Percentiles rank a stretch among this genome's conserved stretches.
Evolutionary conservation across 2,113 vertebrate species (phyloP).

Genomic region (Pleuronectes platessa): DNA sequence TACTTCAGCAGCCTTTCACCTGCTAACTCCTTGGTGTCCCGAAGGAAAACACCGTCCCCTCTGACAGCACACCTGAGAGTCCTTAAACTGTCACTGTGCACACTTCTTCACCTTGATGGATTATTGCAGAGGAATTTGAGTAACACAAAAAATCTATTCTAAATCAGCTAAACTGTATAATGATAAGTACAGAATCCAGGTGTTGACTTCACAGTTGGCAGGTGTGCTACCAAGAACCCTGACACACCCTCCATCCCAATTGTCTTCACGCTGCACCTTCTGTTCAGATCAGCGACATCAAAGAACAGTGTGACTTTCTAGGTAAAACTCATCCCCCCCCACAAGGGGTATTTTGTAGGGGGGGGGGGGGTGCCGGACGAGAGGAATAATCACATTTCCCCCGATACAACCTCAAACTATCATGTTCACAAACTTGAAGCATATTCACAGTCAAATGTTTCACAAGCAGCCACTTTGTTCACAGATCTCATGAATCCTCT

Average conservation of each 20-base stretch:
- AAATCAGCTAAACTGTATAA: too few species aligned
- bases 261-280: too few species aligned
- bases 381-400: too few species aligned
- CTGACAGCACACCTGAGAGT: constrained; percentile 22
- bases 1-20: not conserved
- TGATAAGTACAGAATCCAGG: not conserved
- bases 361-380: too few species aligned
- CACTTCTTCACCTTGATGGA: constrained; percentile 7
- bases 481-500: not conserved
- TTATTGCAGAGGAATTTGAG: not conserved
- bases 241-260: too few species aligned
- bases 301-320: not conserved
- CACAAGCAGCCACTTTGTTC: not conserved
- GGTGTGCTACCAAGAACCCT: not conserved
- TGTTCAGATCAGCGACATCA: not conserved
- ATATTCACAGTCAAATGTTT: too few species aligned
- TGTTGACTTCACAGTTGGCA: not conserved
- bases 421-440: too few species aligned
- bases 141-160: too few species aligned
- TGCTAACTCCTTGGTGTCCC: constrained; percentile 23
- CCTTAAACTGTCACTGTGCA: constrained; percentile 6
- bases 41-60: constrained; percentile 5
- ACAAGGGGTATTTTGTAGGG: too few species aligned
- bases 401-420: too few species aligned
- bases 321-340: not conserved